Evolutionary conservation across 2,797 vertebrate species (phyloP).

Genomic region (Anniella stebbinsi): DNA sequence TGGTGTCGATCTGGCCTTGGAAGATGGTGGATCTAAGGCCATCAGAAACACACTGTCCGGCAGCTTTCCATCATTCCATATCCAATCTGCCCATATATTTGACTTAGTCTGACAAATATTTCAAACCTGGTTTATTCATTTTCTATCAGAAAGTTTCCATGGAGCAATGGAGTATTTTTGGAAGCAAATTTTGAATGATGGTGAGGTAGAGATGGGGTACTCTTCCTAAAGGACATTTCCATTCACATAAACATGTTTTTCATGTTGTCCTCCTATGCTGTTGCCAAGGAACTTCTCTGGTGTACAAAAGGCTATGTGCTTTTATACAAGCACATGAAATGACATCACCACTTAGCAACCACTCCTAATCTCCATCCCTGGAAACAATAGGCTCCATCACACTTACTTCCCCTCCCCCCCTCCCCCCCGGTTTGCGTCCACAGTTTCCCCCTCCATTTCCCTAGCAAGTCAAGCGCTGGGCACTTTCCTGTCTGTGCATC

Average conservation of each 20-base stretch:
- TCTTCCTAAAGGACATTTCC: not conserved
- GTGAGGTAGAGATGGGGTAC: not conserved
- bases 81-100: not conserved
- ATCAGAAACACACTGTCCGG: not conserved
- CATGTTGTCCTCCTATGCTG: not conserved
- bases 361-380: not conserved
- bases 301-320: conserved; percentile 12
- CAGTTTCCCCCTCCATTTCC: too few relatives aligned
- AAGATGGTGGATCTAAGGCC: conserved; percentile 3
- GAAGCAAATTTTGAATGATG: conserved; percentile 5
- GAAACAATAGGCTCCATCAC: too few relatives aligned
- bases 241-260: not conserved
- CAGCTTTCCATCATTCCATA: not conserved
- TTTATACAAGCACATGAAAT: conserved; percentile 26
- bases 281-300: conserved; percentile 36
- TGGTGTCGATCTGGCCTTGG: too few relatives aligned
- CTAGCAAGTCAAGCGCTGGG: too few relatives aligned
- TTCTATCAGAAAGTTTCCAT: not conserved
- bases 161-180: not conserved
- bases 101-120: not conserved
- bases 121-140: not conserved
- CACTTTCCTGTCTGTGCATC: too few relatives aligned
- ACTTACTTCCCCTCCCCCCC: too few relatives aligned
- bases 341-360: conserved; percentile 29
- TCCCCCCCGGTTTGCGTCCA: too few relatives aligned